Evolutionary conservation across 2,113 vertebrate species (phyloP), one percentile per base, ranked within the genome.

Genomic region (Puntigrus tetrazona): DNA sequence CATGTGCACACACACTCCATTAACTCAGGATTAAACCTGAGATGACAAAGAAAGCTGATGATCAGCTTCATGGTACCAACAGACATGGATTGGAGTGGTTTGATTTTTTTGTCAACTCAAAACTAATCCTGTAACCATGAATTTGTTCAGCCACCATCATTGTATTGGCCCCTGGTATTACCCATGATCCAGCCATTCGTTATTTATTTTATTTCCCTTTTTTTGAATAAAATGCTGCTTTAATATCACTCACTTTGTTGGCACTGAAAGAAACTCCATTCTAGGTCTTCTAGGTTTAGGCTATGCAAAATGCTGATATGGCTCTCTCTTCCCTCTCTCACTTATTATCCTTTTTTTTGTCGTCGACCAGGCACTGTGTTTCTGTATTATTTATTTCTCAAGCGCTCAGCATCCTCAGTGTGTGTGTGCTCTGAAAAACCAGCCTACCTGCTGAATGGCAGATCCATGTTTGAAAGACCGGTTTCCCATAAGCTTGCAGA

Each of bases 301-400:
- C 34, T 43, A 36, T 45, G n/a, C 57, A 72, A 84, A 79, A 36
- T 79, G 83, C 75, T 84, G 75, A 85, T 72, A 29, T 43, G 47
- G 31, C 75, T 78, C 74, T 84, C 16, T 1, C 5, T 57, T 16
- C 9, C 1, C 31, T 84, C 55, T 38, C 2, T 27, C 50, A 45
- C n/a, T 31, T 61, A 74, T 29, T 55, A 22, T 36, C 38, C 3
- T 75, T 63, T 57, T 63, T 57, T 34, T 29, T 47, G 7, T 27
- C 4, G 5, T 4, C 8, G 25, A 11, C 50, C 81, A n/a, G 31
- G 2, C 31, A 13, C 7, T 29, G 81, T 25, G 31, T 78, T 8
- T 43, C 76, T 78, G 45, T 78, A 78, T 84, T 65, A 84, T 70
- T 84, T 13, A 83, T 75, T 76, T 34, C 45, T 55, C 13, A 13